phyloP scores from a whole-genome alignment of 92 coral and sea anemone genomes.

The Muricea muricata region DNA sequence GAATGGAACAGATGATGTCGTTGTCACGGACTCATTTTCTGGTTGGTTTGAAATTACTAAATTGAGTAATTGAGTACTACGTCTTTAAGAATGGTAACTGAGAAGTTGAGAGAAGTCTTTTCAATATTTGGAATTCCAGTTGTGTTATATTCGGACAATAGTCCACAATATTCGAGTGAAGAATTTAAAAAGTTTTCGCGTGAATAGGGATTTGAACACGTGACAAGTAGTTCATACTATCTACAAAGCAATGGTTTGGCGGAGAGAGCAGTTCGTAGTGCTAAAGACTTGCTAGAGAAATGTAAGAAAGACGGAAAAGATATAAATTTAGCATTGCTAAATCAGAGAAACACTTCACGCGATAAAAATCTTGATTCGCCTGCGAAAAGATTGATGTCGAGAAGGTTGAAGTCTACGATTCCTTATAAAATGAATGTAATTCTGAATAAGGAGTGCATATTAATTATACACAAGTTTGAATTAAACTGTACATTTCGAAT shows the following conservation, averaged over 20 bases:
- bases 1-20: conserved; percentile 24
- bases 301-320: conserved; percentile 52
- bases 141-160: conserved; percentile 50
- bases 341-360: conserved; percentile 44
- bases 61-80: conserved; percentile 29
- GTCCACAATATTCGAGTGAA: conserved; percentile 58
- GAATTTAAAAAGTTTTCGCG: conserved; percentile 48
- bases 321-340: conserved; percentile 44
- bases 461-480: not conserved
- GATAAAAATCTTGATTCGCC: conserved; percentile 53
- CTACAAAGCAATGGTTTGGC: conserved; percentile 63
- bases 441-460: not conserved
- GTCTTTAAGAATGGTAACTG: conserved; percentile 45
- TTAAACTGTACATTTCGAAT: not conserved
- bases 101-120: conserved; percentile 43
- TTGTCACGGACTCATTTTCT: conserved; percentile 38
- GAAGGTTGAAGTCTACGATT: conserved; percentile 50
- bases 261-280: conserved; percentile 52
- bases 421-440: not conserved
- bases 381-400: conserved; percentile 52
- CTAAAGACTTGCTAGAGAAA: conserved; percentile 54
- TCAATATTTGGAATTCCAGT: conserved; percentile 49
- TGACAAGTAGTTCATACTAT: conserved; percentile 53
- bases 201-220: conserved; percentile 61
- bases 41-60: conserved; percentile 45